Conservation (phyloP, 2,113 vertebrate genomes). For the Heptranchias perlo region DNA sequence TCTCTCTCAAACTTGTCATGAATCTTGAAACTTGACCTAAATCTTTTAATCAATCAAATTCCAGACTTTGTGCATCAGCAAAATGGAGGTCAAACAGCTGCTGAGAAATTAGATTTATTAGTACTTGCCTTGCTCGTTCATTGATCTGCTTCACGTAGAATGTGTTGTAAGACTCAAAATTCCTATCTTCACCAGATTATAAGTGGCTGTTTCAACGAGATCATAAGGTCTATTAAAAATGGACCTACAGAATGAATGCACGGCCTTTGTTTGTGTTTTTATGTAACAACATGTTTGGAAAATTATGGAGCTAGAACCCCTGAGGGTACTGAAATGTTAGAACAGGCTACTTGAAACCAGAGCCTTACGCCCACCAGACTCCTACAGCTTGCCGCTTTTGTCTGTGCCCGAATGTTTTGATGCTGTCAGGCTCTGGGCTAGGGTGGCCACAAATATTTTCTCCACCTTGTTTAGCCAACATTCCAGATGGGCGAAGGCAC, state of each 20-base stretch:
- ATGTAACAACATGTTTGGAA: background rate
- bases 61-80: background rate
- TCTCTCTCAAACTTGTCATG: background rate
- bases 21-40: background rate
- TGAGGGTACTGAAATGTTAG: background rate
- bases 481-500: background rate
- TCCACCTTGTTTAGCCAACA: background rate
- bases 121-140: background rate
- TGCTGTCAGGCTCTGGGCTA: background rate
- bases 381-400: background rate
- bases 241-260: background rate
- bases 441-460: background rate
- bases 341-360: background rate
- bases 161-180: background rate
- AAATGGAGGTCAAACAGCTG: background rate
- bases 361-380: background rate
- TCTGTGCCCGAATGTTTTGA: background rate
- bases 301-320: background rate
- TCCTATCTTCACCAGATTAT: background rate
- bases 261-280: background rate
- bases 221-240: background rate
- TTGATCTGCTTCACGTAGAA: background rate
- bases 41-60: constrained; percentile 29
- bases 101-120: background rate
- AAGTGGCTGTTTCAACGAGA: too few relatives aligned